Evolutionary conservation across 1,140 invertebrate species (phyloP), one percentile per base, ranked within the genome.

Genomic region (Dreissena polymorpha): DNA sequence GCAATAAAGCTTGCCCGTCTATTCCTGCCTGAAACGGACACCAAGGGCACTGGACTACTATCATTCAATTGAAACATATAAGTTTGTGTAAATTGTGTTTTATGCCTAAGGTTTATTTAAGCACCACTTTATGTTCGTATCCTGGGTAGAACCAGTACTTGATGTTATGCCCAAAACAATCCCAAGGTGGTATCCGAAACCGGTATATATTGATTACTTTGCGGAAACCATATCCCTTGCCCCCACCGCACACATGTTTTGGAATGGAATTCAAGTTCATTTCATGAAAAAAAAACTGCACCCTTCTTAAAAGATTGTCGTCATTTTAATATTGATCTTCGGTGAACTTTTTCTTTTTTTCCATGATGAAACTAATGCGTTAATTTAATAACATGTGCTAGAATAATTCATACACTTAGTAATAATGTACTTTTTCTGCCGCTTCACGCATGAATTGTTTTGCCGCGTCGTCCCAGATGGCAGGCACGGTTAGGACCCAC

Each of bases 401-500:
- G 60, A 25, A 63, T 10, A n/a, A 25, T 5, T 5, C 8, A 39
- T 8, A 39, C 2, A 39, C 39, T 39, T 5, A 39, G 39, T 16
- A 71, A 16, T 29, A 12, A 10, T 60, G 13, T 73, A 72, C 82
- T 60, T 75, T 65, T 89, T 83, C 74, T 74, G 75, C 85, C 10
- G 80, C 71, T 63, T 83, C 80, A 39, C 73, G 74, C 80, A 83
- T 83, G 21, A 83, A 83, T 27, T 92, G 74, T 63, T 83, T 83
- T 6, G 80, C 80, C 10, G 60, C 72, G 29, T 75, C 80, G 63
- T 67, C 65, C 80, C 80, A 83, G 21, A 83, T 83, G 10, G 72
- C 80, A 53, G 80, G 80, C 21, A 83, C 51, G 3, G 80, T 83
- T 0, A 83, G 13, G 21, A 83, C 65, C 80, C 80, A 83, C 13